Percentiles rank a stretch among this genome's conserved stretches.
Conservation (phyloP, 2,797 vertebrate genomes). For the Enteromius fasciolatus region DNA sequence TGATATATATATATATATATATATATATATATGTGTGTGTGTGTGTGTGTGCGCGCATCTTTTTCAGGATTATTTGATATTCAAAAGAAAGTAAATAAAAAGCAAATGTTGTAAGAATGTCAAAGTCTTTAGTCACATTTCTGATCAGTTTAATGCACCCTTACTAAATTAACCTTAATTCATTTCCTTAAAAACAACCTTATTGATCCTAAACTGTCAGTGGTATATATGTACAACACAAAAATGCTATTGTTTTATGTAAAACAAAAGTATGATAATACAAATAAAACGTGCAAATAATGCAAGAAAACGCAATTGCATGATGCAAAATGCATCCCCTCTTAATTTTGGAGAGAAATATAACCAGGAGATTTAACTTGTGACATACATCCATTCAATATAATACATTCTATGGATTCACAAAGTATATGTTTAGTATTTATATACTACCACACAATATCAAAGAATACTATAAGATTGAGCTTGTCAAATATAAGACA, state of each 20-base stretch:
- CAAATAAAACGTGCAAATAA: too few species aligned
- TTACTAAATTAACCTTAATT: neutral
- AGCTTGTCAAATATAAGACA: neutral
- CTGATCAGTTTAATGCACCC: neutral
- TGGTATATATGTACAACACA: neutral
- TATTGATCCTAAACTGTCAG: neutral
- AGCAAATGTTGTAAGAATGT: neutral
- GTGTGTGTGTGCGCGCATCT: too few species aligned
- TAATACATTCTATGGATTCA: too few species aligned
- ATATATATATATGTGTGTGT: too few species aligned
- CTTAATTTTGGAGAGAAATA: neutral
- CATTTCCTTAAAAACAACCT: too few species aligned
- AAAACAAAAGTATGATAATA: too few species aligned
- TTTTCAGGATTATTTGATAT: too few species aligned
- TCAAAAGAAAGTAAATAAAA: too few species aligned
- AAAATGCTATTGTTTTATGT: too few species aligned
- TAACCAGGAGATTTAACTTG: neutral
- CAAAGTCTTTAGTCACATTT: neutral
- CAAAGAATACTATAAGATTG: neutral
- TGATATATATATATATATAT: neutral
- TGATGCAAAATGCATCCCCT: neutral
- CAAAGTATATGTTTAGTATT: neutral
- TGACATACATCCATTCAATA: neutral
- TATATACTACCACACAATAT: neutral
- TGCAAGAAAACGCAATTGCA: neutral